Percentiles rank a stretch among this genome's conserved stretches.
Evolutionary conservation across 2,888 invertebrate species (phyloP).

Genomic region (Hofmannophila pseudospretella): DNA sequence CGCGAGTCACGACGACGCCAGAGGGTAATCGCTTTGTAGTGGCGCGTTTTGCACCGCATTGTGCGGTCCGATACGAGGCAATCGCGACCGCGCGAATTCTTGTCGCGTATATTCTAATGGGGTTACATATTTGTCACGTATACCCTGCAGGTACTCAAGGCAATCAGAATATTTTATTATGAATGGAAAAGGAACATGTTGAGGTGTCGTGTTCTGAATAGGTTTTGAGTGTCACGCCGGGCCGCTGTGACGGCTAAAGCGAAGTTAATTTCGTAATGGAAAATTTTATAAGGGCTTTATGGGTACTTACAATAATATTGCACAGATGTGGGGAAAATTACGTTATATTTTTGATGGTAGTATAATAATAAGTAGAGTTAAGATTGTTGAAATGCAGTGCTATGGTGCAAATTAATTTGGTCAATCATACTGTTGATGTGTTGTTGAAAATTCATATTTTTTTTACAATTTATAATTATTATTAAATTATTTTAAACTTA

Average conservation of each 20-base stretch:
- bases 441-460: no score
- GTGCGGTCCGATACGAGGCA: conserved; percentile 48
- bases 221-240: conserved; percentile 13
- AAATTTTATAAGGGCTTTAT: conserved; percentile 9
- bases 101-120: conserved; percentile 64
- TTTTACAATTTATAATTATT: no score
- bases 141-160: conserved; percentile 38
- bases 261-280: conserved; percentile 10
- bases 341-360: no score
- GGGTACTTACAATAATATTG: no score
- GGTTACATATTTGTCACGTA: conserved; percentile 43
- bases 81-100: conserved; percentile 49
- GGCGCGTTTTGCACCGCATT: conserved; percentile 60
- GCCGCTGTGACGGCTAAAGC: conserved; percentile 4
- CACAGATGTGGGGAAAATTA: no score
- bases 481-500: no score
- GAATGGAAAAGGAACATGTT: conserved; percentile 39
- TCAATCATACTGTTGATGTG: no score
- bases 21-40: conserved; percentile 71
- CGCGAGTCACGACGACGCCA: conserved; percentile 34
- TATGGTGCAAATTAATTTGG: no score
- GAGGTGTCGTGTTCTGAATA: conserved; percentile 36
- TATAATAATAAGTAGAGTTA: no score
- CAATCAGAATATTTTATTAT: conserved; percentile 52
- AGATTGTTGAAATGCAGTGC: no score